Conservation (phyloP, 2,797 vertebrate genomes). For the Melanogrammus aeglefinus region DNA sequence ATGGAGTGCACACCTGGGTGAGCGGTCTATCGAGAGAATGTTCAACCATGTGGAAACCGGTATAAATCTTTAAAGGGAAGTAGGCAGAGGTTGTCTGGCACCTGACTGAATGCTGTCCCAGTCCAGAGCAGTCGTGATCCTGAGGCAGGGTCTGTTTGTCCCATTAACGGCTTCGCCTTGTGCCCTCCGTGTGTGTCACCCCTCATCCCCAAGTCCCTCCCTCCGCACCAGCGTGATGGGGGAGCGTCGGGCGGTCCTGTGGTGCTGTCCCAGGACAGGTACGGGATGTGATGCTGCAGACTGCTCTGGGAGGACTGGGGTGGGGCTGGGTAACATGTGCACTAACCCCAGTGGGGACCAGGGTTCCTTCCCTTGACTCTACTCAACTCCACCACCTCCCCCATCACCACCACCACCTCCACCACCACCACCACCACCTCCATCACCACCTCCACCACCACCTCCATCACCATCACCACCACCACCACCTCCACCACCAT, state of each 20-base stretch:
- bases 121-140: no score
- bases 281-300: neutral
- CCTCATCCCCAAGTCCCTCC: neutral
- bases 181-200: neutral
- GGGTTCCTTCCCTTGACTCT: neutral
- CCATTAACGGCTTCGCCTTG: no score
- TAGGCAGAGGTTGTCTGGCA: slow-evolving; percentile 8
- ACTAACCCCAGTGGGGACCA: neutral
- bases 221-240: no score
- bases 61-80: slow-evolving; percentile 30
- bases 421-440: no score
- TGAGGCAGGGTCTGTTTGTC: neutral
- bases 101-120: no score
- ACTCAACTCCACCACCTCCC: no score
- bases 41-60: slow-evolving; percentile 16
- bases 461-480: no score
- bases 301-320: neutral
- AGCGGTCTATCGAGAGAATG: neutral
- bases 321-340: neutral
- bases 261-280: neutral
- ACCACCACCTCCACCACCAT: neutral
- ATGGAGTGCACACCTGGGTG: neutral
- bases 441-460: neutral
- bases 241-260: neutral
- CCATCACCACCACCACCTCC: no score